Evolutionary conservation across 35 echinoderm and acorn worm species (phyloP).

Genomic region (Apostichopus californicus): DNA sequence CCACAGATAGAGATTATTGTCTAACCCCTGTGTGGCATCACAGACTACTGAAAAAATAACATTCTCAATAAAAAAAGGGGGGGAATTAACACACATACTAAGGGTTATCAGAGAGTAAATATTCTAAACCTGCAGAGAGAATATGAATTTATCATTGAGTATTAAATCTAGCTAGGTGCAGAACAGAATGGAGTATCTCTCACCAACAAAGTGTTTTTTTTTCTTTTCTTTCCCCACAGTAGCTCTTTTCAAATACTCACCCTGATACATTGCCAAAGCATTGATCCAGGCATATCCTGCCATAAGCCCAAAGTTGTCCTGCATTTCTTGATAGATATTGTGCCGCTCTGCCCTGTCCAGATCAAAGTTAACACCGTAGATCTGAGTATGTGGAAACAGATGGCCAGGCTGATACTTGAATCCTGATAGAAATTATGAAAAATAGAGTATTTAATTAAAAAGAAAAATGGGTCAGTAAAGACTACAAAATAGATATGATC

Average conservation of each 20-base stretch:
- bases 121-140: too few relatives aligned
- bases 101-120: too few relatives aligned
- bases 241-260: not conserved
- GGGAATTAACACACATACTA: too few relatives aligned
- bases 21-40: too few relatives aligned
- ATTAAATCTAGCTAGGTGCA: not conserved
- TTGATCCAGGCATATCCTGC: constrained; percentile 45
- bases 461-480: not conserved
- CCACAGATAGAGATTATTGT: too few relatives aligned
- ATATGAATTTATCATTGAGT: too few relatives aligned
- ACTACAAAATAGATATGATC: not conserved
- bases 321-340: constrained; percentile 21
- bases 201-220: not conserved
- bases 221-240: not conserved
- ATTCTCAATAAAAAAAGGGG: too few relatives aligned
- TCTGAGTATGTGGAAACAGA: constrained; percentile 29
- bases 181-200: not conserved
- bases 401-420: constrained; percentile 18
- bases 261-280: constrained; percentile 46
- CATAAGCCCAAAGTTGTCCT: constrained; percentile 28
- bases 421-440: constrained; percentile 7
- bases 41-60: too few relatives aligned
- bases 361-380: not conserved
- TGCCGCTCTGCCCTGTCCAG: not conserved
- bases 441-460: too few relatives aligned